phyloP scores from a whole-genome alignment of 2,888 invertebrate genomes.

The Leptopterna dolabrata region DNA sequence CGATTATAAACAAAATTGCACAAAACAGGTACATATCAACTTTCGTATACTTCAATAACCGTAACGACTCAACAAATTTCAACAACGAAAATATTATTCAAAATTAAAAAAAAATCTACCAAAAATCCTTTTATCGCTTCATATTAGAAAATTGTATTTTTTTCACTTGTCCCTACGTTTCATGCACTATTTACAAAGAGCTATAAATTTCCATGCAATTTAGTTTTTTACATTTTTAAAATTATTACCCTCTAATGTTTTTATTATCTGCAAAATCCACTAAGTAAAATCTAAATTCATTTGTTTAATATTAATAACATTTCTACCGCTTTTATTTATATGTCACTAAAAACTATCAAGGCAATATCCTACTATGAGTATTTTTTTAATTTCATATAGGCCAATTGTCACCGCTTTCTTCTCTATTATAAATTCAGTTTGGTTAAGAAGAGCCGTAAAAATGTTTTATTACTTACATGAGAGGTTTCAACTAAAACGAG shows the following conservation, averaged over 20 bases:
- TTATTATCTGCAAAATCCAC: not conserved
- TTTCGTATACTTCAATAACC: not conserved
- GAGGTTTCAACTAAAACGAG: not conserved
- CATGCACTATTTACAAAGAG: slow-evolving; percentile 18
- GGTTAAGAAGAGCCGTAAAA: not conserved
- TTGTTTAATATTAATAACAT: slow-evolving; percentile 17
- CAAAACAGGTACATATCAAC: slow-evolving; percentile 14
- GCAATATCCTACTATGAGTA: slow-evolving; percentile 44
- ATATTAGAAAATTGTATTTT: not conserved
- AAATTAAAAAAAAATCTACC: not conserved
- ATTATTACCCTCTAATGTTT: not conserved
- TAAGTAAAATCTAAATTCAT: not conserved
- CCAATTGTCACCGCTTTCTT: slow-evolving; percentile 36
- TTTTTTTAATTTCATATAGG: slow-evolving; percentile 29
- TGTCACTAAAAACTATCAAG: slow-evolving; percentile 39
- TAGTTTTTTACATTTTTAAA: not conserved
- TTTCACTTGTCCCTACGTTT: not conserved
- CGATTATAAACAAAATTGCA: not conserved
- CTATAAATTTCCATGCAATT: slow-evolving; percentile 14
- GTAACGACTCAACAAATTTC: not conserved
- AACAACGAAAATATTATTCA: not conserved
- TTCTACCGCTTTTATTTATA: slow-evolving; percentile 23
- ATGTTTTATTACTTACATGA: not conserved
- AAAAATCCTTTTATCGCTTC: not conserved
- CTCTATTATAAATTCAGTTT: not conserved